Evolutionary conservation across 2,797 vertebrate species (phyloP).

Genomic region (Phrynocephalus vlangalii): DNA sequence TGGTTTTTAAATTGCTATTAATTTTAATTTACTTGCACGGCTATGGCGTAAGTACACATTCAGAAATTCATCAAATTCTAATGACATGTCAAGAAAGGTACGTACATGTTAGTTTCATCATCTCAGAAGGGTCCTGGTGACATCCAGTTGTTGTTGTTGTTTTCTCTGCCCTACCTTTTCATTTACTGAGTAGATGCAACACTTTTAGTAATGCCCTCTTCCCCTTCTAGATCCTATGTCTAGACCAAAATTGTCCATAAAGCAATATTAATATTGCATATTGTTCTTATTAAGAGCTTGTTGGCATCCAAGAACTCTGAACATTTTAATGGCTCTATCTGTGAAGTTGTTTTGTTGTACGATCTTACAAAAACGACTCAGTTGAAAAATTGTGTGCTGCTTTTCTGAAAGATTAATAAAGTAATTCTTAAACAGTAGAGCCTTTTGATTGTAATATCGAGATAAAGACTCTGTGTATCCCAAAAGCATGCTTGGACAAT

Average conservation of each 20-base stretch:
- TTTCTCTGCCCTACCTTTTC: conserved; percentile 49
- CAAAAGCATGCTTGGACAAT: conserved; percentile 72
- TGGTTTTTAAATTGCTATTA: conserved; percentile 2
- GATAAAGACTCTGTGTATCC: conserved; percentile 64
- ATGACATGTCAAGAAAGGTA: conserved; percentile 35
- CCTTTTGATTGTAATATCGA: conserved; percentile 62
- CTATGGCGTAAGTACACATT: conserved; percentile 43
- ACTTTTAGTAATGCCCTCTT: conserved; percentile 60
- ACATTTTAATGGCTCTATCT: conserved; percentile 66
- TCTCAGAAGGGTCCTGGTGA: conserved; percentile 42
- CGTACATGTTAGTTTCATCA: conserved; percentile 51
- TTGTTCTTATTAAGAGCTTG: conserved; percentile 64
- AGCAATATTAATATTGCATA: conserved; percentile 70
- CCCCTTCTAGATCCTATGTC: conserved; percentile 62
- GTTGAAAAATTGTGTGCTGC: conserved; percentile 43
- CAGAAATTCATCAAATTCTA: conserved; percentile 55
- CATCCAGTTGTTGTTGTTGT: conserved; percentile 16
- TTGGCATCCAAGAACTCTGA: conserved; percentile 68
- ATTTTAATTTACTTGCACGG: conserved; percentile 41
- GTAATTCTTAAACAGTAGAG: conserved; percentile 63
- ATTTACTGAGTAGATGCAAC: conserved; percentile 59
- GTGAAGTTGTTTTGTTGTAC: conserved; percentile 61
- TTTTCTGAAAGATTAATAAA: conserved; percentile 68
- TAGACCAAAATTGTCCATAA: conserved; percentile 67
- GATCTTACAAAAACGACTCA: conserved; percentile 59